Percentiles rank a stretch among this genome's conserved stretches.
These are phyloP conservation scores for Zaprionus ornatus DNA, from an alignment of 1,140 invertebrate species.

Conservation along the genomic window DNA sequence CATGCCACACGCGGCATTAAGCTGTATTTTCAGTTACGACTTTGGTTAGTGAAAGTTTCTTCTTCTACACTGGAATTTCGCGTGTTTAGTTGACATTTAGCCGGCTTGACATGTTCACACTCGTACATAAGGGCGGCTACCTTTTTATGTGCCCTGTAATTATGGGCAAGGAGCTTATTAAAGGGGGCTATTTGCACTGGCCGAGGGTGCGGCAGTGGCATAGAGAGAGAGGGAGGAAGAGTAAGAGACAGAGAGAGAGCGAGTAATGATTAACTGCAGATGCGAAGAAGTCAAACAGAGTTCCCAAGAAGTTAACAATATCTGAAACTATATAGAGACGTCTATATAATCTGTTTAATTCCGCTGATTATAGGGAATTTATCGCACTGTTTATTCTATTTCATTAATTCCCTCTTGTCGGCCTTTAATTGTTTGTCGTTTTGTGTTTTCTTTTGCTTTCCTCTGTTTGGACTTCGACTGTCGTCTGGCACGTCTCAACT, in stretches of 20 bases:
- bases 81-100: slow-evolving; percentile 79
- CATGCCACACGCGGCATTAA: slow-evolving; percentile 15
- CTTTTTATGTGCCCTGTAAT: slow-evolving; percentile 57
- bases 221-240: neutral
- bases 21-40: slow-evolving; percentile 58
- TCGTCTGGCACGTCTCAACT: slow-evolving; percentile 67
- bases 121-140: slow-evolving; percentile 57
- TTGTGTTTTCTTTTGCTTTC: slow-evolving; percentile 39
- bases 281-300: neutral
- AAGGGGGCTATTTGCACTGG: slow-evolving; percentile 5
- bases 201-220: neutral
- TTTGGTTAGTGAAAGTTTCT: slow-evolving; percentile 64
- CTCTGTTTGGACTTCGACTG: slow-evolving; percentile 30
- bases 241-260: neutral
- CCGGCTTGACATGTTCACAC: slow-evolving; percentile 73
- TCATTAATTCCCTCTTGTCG: slow-evolving; percentile 57
- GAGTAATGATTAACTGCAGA: slow-evolving; percentile 20
- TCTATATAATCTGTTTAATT: neutral
- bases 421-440: slow-evolving; percentile 72
- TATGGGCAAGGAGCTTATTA: slow-evolving; percentile 45
- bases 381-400: slow-evolving; percentile 22
- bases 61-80: slow-evolving; percentile 66
- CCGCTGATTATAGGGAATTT: slow-evolving; percentile 9
- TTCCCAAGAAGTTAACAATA: neutral
- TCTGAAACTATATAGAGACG: neutral